Base-by-base conservation (phyloP, 2,113 vertebrate genomes). In the Lontra canadensis region DNA sequence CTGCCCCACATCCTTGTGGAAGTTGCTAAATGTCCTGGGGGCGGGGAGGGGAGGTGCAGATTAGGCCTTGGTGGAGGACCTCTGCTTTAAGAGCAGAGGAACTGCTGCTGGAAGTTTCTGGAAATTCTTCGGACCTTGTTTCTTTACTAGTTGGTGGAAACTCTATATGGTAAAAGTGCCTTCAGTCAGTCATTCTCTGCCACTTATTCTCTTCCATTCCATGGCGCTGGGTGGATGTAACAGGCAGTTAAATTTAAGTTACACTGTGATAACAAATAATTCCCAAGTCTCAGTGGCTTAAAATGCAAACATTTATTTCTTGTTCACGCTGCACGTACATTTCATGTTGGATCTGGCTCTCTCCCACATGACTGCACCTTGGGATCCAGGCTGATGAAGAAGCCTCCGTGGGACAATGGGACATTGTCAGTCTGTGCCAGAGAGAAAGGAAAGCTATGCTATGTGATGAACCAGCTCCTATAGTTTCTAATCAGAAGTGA, bases 231-330 rank as follows among this genome's bases (percentile, higher is more conserved):
- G 21, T 18, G 6, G 36, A 20, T 82, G 7, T 83, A 71, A 88
- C 4, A 9, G 82, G 86, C 29, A 73, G 74, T 13, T 74, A 15
- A 36, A 21, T 76, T 29, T 67, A 74, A 59, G 9, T 80, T 84
- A 49, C 6, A 21, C 29, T 57, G 61, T 63, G 39, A 36, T 88
- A 80, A 78, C 95, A 96, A 95, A 90, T 7, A 85, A 29, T 7
- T 0, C 31, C 44, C 18, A 90, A 81, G 34, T 57, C 20, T 90
- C 69, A 59, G 44, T 90, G 34, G 10, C 79, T 93, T 94, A n/a
- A 86, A 87, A 55, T 36, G 20, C 55, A 63, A 61, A 31, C 39
- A 8, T 69, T 61, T 69, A 82, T 67, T 69, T 90, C 39, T 84
- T 93, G 12, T 11, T 93, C 39, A 84, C 4, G 0, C 3, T 61